Conservation (phyloP, 2,888 invertebrate species). For the Oconnorella tubifera region DNA sequence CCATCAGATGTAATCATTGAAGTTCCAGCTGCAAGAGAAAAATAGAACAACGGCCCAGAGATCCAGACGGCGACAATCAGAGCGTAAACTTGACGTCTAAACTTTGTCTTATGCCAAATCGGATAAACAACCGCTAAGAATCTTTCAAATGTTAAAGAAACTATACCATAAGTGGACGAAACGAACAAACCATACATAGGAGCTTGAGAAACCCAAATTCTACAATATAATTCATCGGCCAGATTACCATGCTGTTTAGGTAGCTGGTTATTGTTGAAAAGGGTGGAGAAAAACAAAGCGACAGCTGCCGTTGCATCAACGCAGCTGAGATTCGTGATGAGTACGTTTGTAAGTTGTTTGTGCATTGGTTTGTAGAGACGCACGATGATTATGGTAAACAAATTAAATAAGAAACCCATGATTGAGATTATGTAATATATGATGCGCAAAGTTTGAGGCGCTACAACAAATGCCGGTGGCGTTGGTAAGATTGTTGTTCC, state of each 20-base stretch:
- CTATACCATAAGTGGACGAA: constrained; percentile 27
- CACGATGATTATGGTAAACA: background rate
- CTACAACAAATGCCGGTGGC: too few species aligned
- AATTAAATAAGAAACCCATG: background rate
- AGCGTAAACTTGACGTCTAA: constrained; percentile 5
- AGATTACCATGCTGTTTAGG: background rate
- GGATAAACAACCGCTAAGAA: constrained; percentile 28
- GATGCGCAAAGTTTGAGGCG: background rate
- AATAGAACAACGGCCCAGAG: constrained; percentile 22
- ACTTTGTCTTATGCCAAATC: constrained; percentile 22
- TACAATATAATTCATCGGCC: constrained; percentile 23
- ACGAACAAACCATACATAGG: constrained; percentile 23
- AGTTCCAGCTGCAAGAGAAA: constrained; percentile 16
- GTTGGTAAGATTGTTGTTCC: too few species aligned
- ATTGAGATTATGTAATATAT: background rate
- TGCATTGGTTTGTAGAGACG: constrained; percentile 6
- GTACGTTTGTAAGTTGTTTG: constrained; percentile 4
- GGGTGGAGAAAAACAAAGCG: constrained; percentile 22
- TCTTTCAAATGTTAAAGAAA: constrained; percentile 28
- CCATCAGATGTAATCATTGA: constrained; percentile 22
- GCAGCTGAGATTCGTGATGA: constrained; percentile 27
- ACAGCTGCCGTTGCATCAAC: constrained; percentile 27
- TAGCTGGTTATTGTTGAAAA: constrained; percentile 15
- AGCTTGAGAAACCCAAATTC: constrained; percentile 24
- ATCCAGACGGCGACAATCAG: constrained; percentile 19